Evolutionary conservation across 1,140 invertebrate genomes (phyloP).

Genomic region (Ips nitidus): DNA sequence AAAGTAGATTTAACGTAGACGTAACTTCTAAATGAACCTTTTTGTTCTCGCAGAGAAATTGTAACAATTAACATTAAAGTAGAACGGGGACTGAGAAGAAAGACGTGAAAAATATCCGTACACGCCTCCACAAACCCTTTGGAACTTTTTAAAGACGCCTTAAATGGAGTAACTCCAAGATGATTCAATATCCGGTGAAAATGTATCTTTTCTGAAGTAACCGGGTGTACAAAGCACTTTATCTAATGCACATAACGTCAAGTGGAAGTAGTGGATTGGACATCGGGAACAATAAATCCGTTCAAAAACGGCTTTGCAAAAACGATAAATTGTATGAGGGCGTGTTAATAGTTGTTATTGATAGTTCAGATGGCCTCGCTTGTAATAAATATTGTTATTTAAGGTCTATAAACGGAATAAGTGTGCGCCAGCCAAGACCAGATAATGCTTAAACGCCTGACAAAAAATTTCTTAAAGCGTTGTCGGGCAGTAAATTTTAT

Average conservation of each 20-base stretch:
- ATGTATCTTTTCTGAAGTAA: conserved; percentile 4
- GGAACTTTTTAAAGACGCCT: neutral
- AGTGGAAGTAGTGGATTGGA: conserved; percentile 2
- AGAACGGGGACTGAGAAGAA: conserved; percentile 10
- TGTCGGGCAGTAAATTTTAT: no score
- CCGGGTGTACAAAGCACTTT: conserved; percentile 2
- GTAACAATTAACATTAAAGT: conserved; percentile 26
- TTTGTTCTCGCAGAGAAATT: conserved; percentile 27
- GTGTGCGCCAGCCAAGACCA: neutral
- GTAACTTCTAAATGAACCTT: conserved; percentile 30
- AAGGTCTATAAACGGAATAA: conserved; percentile 1
- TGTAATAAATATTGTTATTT: neutral
- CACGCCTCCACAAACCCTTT: no score
- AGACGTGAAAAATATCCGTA: no score
- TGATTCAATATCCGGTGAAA: conserved; percentile 5
- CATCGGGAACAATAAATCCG: conserved; percentile 1
- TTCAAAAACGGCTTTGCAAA: neutral
- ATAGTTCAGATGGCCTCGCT: conserved; percentile 3
- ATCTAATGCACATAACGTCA: conserved; percentile 3
- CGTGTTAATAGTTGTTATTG: conserved; percentile 14
- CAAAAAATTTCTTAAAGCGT: no score
- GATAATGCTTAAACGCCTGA: no score
- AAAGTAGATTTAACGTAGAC: conserved; percentile 26
- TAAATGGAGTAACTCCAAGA: neutral
- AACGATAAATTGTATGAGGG: conserved; percentile 4